phyloP scores from a whole-genome alignment of 2,797 vertebrate species.

The Spea hammondii region DNA sequence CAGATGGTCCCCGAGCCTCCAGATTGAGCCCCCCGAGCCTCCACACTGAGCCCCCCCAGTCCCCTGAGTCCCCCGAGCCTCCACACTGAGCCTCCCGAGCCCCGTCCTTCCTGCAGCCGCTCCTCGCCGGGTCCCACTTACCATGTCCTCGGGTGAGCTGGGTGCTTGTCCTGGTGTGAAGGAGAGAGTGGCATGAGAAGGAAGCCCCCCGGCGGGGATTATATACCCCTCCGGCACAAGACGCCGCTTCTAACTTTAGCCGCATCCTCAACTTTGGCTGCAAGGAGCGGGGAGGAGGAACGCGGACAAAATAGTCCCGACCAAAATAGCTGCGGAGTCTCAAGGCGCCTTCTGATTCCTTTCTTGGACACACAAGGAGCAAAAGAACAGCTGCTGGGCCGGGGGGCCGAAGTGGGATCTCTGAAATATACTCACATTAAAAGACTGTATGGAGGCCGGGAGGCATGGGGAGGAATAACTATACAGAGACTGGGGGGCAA shows the following conservation, averaged over 20 bases:
- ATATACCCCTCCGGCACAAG: slow-evolving; percentile 73
- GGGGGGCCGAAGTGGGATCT: neutral
- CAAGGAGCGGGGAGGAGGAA: slow-evolving; percentile 24
- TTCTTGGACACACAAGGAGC: slow-evolving; percentile 62
- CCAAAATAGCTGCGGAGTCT: slow-evolving; percentile 59
- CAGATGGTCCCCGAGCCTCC: no score
- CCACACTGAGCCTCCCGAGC: neutral
- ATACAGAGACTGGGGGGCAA: neutral
- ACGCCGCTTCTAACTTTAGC: slow-evolving; percentile 83
- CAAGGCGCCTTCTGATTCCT: slow-evolving; percentile 56
- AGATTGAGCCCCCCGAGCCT: no score
- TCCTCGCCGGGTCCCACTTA: slow-evolving; percentile 51
- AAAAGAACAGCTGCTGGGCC: slow-evolving; percentile 46
- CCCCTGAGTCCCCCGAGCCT: no score
- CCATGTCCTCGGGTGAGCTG: slow-evolving; percentile 58
- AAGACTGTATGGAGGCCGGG: neutral
- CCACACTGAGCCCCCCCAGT: neutral
- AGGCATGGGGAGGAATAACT: neutral
- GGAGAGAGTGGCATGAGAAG: slow-evolving; percentile 74
- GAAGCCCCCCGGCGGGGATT: slow-evolving; percentile 69
- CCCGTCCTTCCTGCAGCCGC: neutral
- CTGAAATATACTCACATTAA: no score
- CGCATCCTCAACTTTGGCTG: slow-evolving; percentile 73
- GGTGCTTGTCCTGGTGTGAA: slow-evolving; percentile 51
- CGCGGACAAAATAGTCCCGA: slow-evolving; percentile 39